These are phyloP conservation scores for Epinotia brunnichana DNA, from an alignment of 2,888 invertebrate species.

Conservation along the genomic window DNA sequence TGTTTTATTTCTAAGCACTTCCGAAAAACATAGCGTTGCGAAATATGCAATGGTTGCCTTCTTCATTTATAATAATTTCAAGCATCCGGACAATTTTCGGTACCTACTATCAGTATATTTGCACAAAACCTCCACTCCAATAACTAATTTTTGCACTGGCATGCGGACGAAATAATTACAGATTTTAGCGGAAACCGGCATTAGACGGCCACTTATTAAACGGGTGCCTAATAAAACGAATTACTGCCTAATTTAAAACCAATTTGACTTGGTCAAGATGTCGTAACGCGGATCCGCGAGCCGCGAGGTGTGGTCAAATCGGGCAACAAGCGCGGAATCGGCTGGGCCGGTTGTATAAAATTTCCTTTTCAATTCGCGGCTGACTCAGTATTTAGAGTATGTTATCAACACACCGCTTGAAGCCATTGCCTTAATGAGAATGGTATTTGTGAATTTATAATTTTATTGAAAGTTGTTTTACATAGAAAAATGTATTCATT, in stretches of 20 bases:
- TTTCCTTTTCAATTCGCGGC: slow-evolving; percentile 1
- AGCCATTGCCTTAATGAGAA: slow-evolving; percentile 25
- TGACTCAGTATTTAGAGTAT: slow-evolving; percentile 24
- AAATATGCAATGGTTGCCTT: neutral
- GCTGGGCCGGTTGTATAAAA: slow-evolving; percentile 30
- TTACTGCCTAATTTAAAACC: slow-evolving; percentile 20
- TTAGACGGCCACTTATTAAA: slow-evolving; percentile 17
- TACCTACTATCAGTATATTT: neutral
- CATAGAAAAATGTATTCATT: slow-evolving; percentile 7
- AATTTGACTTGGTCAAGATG: slow-evolving; percentile 29
- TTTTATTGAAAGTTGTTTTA: slow-evolving; percentile 26
- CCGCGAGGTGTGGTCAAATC: slow-evolving; percentile 28
- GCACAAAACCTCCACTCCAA: neutral
- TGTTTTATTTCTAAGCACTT: neutral
- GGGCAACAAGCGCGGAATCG: neutral
- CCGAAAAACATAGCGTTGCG: slow-evolving; percentile 3
- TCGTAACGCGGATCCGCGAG: slow-evolving; percentile 26
- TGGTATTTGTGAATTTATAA: slow-evolving; percentile 32
- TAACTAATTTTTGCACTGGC: neutral
- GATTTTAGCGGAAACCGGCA: slow-evolving; percentile 23
- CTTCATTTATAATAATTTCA: too few relatives aligned
- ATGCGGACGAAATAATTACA: slow-evolving; percentile 1
- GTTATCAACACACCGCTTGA: slow-evolving; percentile 12
- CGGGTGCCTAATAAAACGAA: slow-evolving; percentile 16
- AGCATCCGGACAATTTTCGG: too few relatives aligned